Percentiles rank a stretch among this genome's conserved stretches.
phyloP scores from a whole-genome alignment of 2,888 invertebrate genomes.

The Chorisops tibialis region DNA sequence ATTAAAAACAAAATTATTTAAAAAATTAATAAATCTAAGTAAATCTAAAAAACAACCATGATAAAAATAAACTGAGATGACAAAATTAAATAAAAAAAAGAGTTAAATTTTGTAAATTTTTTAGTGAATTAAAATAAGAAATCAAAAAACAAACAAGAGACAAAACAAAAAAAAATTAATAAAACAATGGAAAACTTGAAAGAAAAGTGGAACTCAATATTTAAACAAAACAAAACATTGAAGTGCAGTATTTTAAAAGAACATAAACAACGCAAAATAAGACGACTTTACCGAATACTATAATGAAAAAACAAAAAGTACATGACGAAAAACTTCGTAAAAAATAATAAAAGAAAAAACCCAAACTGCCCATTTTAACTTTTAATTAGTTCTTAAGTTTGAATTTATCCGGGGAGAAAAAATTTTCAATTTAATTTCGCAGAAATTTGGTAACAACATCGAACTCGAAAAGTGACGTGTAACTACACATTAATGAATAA shows the following conservation, averaged over 20 bases:
- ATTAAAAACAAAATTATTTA: slow-evolving; percentile 33
- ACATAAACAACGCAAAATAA: slow-evolving; percentile 16
- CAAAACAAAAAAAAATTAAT: slow-evolving; percentile 33
- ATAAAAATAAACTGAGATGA: slow-evolving; percentile 15
- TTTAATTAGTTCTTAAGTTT: slow-evolving; percentile 19
- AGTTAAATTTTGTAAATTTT: slow-evolving; percentile 38
- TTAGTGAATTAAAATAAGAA: slow-evolving; percentile 36
- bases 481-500: too few species aligned
- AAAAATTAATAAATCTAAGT: slow-evolving; percentile 23
- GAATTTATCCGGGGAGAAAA: neutral
- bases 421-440: neutral
- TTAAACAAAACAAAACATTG: slow-evolving; percentile 30
- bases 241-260: slow-evolving; percentile 27
- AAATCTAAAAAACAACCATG: slow-evolving; percentile 13
- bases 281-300: neutral
- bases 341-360: neutral
- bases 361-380: slow-evolving; percentile 29
- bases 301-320: slow-evolving; percentile 18
- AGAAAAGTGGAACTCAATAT: slow-evolving; percentile 25
- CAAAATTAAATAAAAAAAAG: slow-evolving; percentile 26
- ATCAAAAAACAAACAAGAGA: slow-evolving; percentile 34
- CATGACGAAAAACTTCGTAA: slow-evolving; percentile 7
- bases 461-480: too few species aligned
- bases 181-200: slow-evolving; percentile 32
- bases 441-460: too few species aligned